Evolutionary conservation across 2,113 vertebrate species (phyloP).

Genomic region (Heptranchias perlo): DNA sequence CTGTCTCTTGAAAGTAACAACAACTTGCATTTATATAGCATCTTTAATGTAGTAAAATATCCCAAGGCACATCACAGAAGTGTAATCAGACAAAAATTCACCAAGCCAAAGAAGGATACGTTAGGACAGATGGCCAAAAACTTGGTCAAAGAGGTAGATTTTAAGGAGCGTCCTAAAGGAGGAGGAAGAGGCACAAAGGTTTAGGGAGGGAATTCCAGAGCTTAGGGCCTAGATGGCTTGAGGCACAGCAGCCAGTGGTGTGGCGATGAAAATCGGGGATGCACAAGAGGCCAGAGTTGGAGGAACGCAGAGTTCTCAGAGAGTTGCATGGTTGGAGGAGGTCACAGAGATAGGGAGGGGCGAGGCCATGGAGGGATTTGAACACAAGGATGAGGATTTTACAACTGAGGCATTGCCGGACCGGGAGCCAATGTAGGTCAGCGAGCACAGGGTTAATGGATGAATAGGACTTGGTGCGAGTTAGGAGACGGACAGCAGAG

Average conservation of each 20-base stretch:
- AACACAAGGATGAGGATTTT: too few species aligned
- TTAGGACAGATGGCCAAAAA: background rate
- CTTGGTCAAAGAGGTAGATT: background rate
- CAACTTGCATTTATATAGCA: too few species aligned
- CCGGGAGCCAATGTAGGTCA: background rate
- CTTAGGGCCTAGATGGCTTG: background rate
- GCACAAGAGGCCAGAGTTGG: background rate
- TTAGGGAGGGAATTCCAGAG: background rate
- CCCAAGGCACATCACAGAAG: background rate
- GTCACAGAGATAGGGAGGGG: background rate
- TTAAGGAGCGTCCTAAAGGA: background rate
- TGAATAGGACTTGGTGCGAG: background rate
- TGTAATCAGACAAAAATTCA: background rate
- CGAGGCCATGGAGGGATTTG: background rate
- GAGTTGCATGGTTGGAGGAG: background rate
- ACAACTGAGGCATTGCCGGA: background rate
- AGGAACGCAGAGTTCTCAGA: background rate
- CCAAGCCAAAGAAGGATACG: background rate
- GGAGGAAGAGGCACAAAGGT: background rate
- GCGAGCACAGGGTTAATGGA: background rate
- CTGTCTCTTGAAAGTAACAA: background rate
- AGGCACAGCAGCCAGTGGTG: background rate
- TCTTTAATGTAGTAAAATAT: background rate
- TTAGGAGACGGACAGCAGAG: background rate
- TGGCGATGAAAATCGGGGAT: background rate